Base-by-base conservation (phyloP, 2,888 invertebrate genomes). In the Eucera pruinosa region DNA sequence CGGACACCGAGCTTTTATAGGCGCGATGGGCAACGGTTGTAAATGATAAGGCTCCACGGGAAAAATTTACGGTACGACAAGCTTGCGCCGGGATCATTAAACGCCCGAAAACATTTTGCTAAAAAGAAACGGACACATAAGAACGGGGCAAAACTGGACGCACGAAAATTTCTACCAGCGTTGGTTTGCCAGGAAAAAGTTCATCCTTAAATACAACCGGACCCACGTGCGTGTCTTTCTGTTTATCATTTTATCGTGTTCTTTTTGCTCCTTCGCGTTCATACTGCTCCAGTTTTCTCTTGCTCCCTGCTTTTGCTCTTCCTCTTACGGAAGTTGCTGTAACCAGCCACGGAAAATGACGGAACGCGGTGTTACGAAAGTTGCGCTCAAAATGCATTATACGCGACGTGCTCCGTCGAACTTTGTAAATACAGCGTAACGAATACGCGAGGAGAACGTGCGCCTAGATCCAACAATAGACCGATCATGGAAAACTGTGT, bases 341-440 rank as follows among this genome's bases (percentile, higher is more conserved):
- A 43, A 55, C 60, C 33, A 54, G 58, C 45, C 36, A 33, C 60
- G 45, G 76, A 36, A 70, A 83, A 83, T 75, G 79, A 81, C 77
- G 81, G 57, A 72, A 76, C 39, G 76, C 57, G 60, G 60, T 70
- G 36, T 50, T 68, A 50, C 72, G 69, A 72, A 80, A 80, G 72
- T 81, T 74, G 74, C 58, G 41, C 58, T 61, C 74, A 75, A 82
- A 78, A 80, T 72, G 65, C 75, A 73, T 82, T 83, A 81, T 77
- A 69, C 72, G 55, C 72, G 65, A 74, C 68, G 57, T 65, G 81
- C 43, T 39, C 39, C 58, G 62, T 18, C 71, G 68, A 72, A 69
- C 83, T 83, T 83, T 75, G 57, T 66, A 74, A 76, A 81, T 81
- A 73, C 52, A 36, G 25, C 57, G 69, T 78, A 82, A 83, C 78